Conservation (phyloP, 2,113 vertebrate genomes). For the Varanus komodoensis region DNA sequence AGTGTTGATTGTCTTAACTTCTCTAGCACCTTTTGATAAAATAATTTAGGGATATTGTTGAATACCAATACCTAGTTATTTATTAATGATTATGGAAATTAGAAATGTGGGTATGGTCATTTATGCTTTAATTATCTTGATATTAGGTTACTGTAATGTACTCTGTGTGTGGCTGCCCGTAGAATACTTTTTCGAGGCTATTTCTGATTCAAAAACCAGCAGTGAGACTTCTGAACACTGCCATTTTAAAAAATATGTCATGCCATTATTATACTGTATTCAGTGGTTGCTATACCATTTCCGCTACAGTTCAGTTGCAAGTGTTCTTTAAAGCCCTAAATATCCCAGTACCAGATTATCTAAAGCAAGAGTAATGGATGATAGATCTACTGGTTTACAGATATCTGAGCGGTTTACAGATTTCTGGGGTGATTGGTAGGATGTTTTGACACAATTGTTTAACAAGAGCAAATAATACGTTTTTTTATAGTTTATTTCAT, state of each 20-base stretch:
- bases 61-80: not conserved
- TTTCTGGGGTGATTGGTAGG: too few species aligned
- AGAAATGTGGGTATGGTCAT: not conserved
- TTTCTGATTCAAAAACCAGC: not conserved
- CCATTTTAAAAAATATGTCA: not conserved
- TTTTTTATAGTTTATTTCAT: not conserved
- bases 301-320: not conserved
- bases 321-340: not conserved
- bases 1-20: not conserved
- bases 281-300: too few species aligned
- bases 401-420: not conserved
- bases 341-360: not conserved
- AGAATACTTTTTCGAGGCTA: not conserved
- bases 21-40: not conserved
- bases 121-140: not conserved
- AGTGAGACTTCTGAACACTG: not conserved
- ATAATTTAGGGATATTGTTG: constrained; percentile 1
- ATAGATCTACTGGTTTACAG: not conserved
- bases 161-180: not conserved
- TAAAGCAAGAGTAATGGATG: not conserved
- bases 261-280: not conserved
- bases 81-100: not conserved
- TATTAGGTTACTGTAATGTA: not conserved
- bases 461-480: too few species aligned
- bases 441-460: too few species aligned